phyloP scores from a whole-genome alignment of 1,140 invertebrate species.

The Bombus vancouverensis region DNA sequence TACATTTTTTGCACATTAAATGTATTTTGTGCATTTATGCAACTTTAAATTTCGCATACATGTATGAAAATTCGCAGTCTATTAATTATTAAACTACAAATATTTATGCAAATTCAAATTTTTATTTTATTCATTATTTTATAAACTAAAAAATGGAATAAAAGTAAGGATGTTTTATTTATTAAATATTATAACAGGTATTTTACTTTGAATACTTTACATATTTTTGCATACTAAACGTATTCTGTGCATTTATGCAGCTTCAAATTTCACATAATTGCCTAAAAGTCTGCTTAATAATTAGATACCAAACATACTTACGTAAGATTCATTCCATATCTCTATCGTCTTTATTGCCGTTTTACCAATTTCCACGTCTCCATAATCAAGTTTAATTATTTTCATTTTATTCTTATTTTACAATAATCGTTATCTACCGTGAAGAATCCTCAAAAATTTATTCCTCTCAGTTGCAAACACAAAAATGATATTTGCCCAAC shows the following conservation, averaged over 20 bases:
- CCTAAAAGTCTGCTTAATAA: not conserved
- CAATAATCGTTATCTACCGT: not conserved
- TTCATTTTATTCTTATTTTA: not conserved
- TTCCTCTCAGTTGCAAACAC: not conserved
- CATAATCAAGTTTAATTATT: conserved; percentile 66
- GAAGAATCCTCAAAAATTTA: not conserved
- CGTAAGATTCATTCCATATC: conserved; percentile 68
- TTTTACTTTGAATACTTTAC: not conserved
- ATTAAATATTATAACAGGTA: not conserved
- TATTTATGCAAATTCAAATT: too few relatives aligned
- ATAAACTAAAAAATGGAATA: not conserved
- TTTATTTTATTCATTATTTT: too few relatives aligned
- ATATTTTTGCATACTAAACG: not conserved
- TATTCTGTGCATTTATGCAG: not conserved
- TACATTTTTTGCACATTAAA: too few relatives aligned
- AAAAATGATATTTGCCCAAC: not conserved
- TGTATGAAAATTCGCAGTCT: too few relatives aligned
- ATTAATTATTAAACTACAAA: too few relatives aligned
- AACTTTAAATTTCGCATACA: too few relatives aligned
- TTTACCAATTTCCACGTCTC: conserved; percentile 63
- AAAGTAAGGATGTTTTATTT: not conserved
- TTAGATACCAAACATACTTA: conserved; percentile 48
- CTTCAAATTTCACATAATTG: not conserved
- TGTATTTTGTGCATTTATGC: too few relatives aligned
- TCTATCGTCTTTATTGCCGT: conserved; percentile 63